A percentile compares a stretch with the other conserved stretches of the same genome.
phyloP scores from a whole-genome alignment of 2,888 invertebrate genomes.

The Brachypalpus laphriformis region DNA sequence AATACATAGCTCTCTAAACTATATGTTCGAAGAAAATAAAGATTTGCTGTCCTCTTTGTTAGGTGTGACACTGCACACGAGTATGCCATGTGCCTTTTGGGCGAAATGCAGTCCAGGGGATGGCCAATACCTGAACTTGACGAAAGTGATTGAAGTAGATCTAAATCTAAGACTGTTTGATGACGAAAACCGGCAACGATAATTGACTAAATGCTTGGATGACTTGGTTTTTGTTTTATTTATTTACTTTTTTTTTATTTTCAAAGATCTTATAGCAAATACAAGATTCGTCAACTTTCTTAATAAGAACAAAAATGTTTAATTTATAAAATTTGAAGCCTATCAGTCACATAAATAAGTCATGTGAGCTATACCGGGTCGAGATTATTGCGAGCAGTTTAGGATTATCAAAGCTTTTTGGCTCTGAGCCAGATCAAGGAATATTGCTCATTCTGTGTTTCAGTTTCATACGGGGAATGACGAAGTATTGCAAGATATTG shows the following conservation, averaged over 20 bases:
- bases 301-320: background rate
- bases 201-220: background rate
- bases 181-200: background rate
- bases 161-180: background rate
- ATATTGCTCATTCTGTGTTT: too few species aligned
- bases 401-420: too few species aligned
- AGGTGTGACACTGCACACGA: conserved; percentile 49
- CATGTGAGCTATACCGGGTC: too few species aligned
- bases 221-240: background rate
- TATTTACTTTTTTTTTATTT: background rate
- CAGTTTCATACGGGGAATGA: too few species aligned
- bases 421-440: too few species aligned
- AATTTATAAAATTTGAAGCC: background rate
- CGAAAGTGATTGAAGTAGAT: background rate
- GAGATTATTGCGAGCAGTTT: too few species aligned
- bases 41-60: too few species aligned
- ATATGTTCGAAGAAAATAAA: background rate
- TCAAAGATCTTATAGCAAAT: conserved; percentile 1
- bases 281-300: conserved; percentile 11
- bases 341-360: too few species aligned
- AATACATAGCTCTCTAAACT: background rate
- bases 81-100: conserved; percentile 37
- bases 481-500: too few species aligned
- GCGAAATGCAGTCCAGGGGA: conserved; percentile 2
- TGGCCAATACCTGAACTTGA: conserved; percentile 41